Evolutionary conservation across 2,113 vertebrate species (phyloP), one percentile per base, ranked within the genome.

Genomic region (Megaleporinus macrocephalus): DNA sequence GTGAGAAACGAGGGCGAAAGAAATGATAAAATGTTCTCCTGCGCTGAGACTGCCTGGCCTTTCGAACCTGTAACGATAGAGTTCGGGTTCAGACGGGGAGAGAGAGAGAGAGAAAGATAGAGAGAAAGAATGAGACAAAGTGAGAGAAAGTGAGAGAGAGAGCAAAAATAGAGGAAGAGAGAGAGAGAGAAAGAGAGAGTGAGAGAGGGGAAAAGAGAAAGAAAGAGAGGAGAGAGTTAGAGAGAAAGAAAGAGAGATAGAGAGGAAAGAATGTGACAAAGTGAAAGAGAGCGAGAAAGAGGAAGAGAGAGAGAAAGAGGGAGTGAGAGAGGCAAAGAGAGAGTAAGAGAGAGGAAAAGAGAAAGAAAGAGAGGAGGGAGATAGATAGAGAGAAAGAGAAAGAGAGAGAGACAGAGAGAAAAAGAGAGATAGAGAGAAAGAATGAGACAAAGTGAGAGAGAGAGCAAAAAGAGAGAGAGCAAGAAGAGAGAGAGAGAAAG

Each of bases 1-100:
- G 92, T 91, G 93, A 91, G 90, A 91, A 91, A 89, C 90, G 53
- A 90, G 88, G 90, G 94, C 94, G 94, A 96, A 96, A 96, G 95
- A 95, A 95, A 95, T 71, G 22, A 61, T 61, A 61, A 61, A 61
- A 61, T 61, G 57, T 61, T 94, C 92, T 90, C 84, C 90, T 83
- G 90, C 93, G 95, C 95, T 13, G 90, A 93, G 93, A 93, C 87
- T 86, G 93, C 93, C 94, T 91, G 87, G 90, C 87, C 95, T 95
- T 82, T 85, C 53, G 15, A 33, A 76, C 62, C 80, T 68, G 78
- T 86, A 4, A 30, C 24, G 61, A 89, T 85, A 81, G 89, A 91
- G 91, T 91, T 88, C 84, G 87, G 89, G 18, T n/a, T 78, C 86
- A 82, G 83, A 88, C 68, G 78, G 87, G 90, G 20, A 27, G 87